Evolutionary conservation across 2,113 vertebrate genomes (phyloP).

Genomic region (Catharus minimus): DNA sequence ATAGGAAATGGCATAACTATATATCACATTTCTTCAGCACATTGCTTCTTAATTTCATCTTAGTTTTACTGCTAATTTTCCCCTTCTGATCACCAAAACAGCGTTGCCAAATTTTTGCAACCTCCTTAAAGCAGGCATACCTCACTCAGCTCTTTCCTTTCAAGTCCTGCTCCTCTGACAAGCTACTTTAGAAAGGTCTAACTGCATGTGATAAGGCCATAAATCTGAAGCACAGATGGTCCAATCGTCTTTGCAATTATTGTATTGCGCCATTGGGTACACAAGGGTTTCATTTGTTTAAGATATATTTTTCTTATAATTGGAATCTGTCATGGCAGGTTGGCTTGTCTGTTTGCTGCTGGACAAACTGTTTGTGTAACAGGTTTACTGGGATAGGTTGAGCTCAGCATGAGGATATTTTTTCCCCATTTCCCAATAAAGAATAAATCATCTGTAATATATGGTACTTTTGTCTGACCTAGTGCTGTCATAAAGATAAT

Average conservation of each 20-base stretch:
- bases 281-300: conserved; percentile 61
- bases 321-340: conserved; percentile 39
- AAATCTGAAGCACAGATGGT: conserved; percentile 63
- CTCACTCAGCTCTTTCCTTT: not conserved
- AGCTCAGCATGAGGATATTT: not conserved
- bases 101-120: not conserved
- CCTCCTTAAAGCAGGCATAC: not conserved
- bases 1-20: not conserved
- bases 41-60: not conserved
- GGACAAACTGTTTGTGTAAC: conserved; percentile 48
- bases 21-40: not conserved
- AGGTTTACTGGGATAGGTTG: not conserved
- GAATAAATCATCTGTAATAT: conserved; percentile 21
- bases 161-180: conserved; percentile 13
- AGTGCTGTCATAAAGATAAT: conserved; percentile 16
- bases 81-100: not conserved
- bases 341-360: conserved; percentile 27
- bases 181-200: conserved; percentile 17
- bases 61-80: not conserved
- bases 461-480: conserved; percentile 10
- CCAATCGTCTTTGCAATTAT: conserved; percentile 60
- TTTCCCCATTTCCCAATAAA: not conserved
- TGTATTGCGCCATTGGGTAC: conserved; percentile 21
- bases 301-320: conserved; percentile 64
- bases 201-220: conserved; percentile 14